A percentile compares a stretch with the other conserved stretches of the same genome.
Evolutionary conservation across 2,797 vertebrate genomes (phyloP).

Genomic region (Carcharodon carcharias): DNA sequence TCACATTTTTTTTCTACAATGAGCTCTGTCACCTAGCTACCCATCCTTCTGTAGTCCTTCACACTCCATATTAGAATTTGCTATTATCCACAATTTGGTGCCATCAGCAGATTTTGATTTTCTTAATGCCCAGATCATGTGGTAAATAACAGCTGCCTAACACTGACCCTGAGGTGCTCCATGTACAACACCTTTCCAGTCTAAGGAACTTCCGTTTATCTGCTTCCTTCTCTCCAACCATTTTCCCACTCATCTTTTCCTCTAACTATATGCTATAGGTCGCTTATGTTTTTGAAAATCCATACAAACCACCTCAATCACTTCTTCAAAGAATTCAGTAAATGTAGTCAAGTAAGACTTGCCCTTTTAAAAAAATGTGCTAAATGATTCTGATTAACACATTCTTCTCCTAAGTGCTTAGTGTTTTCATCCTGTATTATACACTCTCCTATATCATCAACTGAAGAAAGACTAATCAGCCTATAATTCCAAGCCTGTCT

Average conservation of each 20-base stretch:
- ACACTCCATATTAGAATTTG: neutral
- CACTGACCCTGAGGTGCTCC: neutral
- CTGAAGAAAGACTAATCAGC: neutral
- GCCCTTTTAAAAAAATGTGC: neutral
- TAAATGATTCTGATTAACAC: neutral
- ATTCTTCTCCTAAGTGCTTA: neutral
- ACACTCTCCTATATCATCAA: neutral
- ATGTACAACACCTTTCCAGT: neutral
- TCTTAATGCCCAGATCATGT: neutral
- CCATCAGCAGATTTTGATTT: neutral
- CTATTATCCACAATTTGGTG: neutral
- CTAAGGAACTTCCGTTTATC: neutral
- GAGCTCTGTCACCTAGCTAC: neutral
- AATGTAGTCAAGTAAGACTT: neutral
- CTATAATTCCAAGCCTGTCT: neutral
- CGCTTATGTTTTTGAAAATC: neutral
- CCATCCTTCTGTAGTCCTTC: neutral
- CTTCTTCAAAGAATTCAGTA: neutral
- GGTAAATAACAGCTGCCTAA: neutral
- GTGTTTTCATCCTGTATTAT: neutral
- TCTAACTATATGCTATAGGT: too few species aligned
- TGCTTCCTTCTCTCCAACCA: neutral
- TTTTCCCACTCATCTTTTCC: neutral
- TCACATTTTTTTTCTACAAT: neutral
- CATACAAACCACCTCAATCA: neutral